Evolutionary conservation across 2,113 vertebrate genomes (phyloP).

Genomic region (Pterophyllum scalare): DNA sequence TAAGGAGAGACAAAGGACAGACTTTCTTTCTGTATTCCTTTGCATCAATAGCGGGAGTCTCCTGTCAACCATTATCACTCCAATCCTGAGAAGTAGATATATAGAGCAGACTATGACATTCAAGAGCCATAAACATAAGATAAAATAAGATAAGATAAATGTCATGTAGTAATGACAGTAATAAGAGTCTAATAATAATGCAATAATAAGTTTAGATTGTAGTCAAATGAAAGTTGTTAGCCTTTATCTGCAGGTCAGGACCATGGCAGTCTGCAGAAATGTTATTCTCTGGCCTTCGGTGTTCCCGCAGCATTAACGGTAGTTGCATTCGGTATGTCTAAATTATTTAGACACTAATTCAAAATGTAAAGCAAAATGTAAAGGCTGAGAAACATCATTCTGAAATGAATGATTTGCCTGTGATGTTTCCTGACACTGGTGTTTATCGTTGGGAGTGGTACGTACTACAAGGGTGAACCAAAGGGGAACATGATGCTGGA

Average conservation of each 20-base stretch:
- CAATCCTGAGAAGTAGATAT: slow-evolving; percentile 88
- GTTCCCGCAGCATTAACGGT: slow-evolving; percentile 93
- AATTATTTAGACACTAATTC: not conserved
- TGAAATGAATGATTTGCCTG: slow-evolving; percentile 14
- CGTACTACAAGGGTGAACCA: slow-evolving; percentile 92
- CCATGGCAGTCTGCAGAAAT: slow-evolving; percentile 90
- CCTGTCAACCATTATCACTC: slow-evolving; percentile 92
- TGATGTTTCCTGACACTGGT: slow-evolving; percentile 83
- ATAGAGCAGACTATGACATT: not conserved
- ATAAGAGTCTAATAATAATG: not conserved
- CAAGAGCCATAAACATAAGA: not conserved
- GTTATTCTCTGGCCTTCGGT: slow-evolving; percentile 94
- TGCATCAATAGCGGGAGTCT: slow-evolving; percentile 94
- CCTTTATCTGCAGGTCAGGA: slow-evolving; percentile 81
- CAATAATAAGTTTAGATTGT: not conserved
- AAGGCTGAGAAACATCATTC: not conserved
- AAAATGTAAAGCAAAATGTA: not conserved
- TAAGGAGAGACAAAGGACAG: slow-evolving; percentile 88
- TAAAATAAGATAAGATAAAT: no score
- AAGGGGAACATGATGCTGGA: slow-evolving; percentile 90
- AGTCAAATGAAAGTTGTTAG: not conserved
- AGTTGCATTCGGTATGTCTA: slow-evolving; percentile 82
- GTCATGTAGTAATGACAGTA: not conserved
- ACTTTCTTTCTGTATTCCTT: slow-evolving; percentile 94
- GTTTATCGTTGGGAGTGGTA: slow-evolving; percentile 87